Conservation (phyloP, 2,888 invertebrate species). For the Drosophila anomalipes region DNA sequence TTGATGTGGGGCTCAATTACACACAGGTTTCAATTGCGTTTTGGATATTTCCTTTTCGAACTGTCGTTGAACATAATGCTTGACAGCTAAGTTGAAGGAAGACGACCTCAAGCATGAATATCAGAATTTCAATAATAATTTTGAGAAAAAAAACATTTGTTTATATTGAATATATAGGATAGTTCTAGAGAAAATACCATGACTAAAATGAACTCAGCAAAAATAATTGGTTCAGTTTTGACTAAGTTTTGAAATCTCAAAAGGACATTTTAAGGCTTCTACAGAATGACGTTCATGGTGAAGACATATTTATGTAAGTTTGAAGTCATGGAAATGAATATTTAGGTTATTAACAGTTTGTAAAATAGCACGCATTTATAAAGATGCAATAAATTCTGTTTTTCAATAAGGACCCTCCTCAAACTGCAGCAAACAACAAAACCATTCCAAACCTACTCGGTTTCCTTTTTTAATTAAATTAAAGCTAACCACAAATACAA, state of each 20-base stretch:
- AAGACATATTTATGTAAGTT: background rate
- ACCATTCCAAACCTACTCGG: background rate
- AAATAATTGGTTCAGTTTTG: background rate
- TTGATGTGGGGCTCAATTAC: slow-evolving; percentile 9
- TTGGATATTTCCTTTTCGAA: slow-evolving; percentile 1
- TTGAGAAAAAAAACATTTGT: background rate
- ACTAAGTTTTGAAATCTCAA: background rate
- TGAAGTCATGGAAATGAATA: background rate
- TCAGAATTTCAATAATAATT: background rate
- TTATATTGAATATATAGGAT: background rate
- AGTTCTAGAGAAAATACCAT: background rate
- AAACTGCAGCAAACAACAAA: background rate
- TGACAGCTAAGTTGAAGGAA: slow-evolving; percentile 1
- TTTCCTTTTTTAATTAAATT: background rate
- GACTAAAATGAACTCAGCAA: background rate
- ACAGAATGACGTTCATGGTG: background rate
- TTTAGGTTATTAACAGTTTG: background rate
- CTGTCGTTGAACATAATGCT: background rate
- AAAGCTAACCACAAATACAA: background rate
- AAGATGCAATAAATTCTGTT: background rate
- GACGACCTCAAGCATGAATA: background rate
- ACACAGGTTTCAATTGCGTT: slow-evolving; percentile 6
- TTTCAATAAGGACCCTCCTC: background rate
- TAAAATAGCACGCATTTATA: background rate
- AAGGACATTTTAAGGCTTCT: background rate